These are phyloP conservation scores for Toxonevra muliebris DNA, from an alignment of 2,888 invertebrate species.

Conservation along the genomic window DNA sequence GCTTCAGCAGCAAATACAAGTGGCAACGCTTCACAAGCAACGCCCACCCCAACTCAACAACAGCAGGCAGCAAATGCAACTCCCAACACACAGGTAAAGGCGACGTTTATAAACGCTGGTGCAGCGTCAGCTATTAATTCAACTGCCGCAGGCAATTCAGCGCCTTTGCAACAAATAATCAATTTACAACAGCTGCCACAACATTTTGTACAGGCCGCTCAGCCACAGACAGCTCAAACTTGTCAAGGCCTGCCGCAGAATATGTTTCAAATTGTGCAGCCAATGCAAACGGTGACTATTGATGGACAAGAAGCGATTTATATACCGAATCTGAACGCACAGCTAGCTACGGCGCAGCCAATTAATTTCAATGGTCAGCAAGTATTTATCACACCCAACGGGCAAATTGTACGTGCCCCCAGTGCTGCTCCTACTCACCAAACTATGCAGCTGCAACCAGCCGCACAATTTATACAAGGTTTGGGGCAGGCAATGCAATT, in stretches of 20 bases:
- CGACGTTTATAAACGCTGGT: constrained; percentile 42
- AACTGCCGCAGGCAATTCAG: constrained; percentile 35
- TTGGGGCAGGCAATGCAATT: constrained; percentile 76
- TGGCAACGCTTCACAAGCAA: constrained; percentile 38
- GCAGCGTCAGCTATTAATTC: constrained; percentile 30
- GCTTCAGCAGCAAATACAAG: constrained; percentile 25
- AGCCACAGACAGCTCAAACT: constrained; percentile 34
- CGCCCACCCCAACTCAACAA: constrained; percentile 36
- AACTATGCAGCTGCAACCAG: constrained; percentile 48
- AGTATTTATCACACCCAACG: constrained; percentile 68
- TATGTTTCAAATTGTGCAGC: constrained; percentile 70
- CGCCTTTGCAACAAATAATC: constrained; percentile 56
- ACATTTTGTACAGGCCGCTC: constrained; percentile 49
- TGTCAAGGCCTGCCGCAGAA: constrained; percentile 52
- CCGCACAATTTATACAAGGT: constrained; percentile 76
- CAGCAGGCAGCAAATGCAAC: constrained; percentile 42
- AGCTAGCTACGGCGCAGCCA: constrained; percentile 66
- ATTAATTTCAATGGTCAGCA: constrained; percentile 68
- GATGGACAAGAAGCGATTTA: constrained; percentile 94
- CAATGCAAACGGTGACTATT: constrained; percentile 90
- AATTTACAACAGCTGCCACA: constrained; percentile 56
- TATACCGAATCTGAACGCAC: constrained; percentile 79
- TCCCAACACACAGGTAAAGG: constrained; percentile 49
- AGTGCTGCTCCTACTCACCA: constrained; percentile 38
- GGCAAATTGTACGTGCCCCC: constrained; percentile 81